Evolutionary conservation across 2,797 vertebrate species (phyloP), one percentile per base, ranked within the genome.

Genomic region (Eospalax fontanierii): DNA sequence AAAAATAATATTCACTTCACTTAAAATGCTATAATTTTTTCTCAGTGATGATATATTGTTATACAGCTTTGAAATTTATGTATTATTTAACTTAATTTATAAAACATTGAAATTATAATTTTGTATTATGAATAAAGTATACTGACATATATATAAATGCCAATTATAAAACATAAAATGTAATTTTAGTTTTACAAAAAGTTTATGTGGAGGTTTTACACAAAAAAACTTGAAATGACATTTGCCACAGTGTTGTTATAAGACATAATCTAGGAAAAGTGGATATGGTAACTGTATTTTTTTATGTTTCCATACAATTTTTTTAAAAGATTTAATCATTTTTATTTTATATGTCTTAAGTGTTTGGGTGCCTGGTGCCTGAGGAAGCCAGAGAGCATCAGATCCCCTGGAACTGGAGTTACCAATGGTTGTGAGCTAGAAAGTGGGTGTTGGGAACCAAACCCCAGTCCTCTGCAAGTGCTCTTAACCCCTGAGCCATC

Each of bases 21-120:
- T 79, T 86, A 33, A 24, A 87, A 70, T 85, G 33, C 91, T 87
- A 88, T 1, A 86, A 57, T 28, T 84, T 81, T 94, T 94, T 3
- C 76, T 2, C n/a, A 3, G 18, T 75, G 18, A 74, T 76, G 22
- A 74, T 76, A 26, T 76, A 43, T 80, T 87, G 19, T 71, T 86
- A 57, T 81, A 38, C 35, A 96, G 75, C 33, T 61, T 91, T 68
- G 50, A 94, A 85, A 84, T 84, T 57, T 93, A 10, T 89, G 2
- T 88, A 61, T 54, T 24, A 28, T 73, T 9, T 84, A 92, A 38
- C 18, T 65, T 75, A 50, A 50, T 89, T 86, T 61, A 16, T 73
- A 4, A 71, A 89, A 79, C 35, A 40, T 38, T 87, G 28, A 87
- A 78, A 91, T 94, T 33, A 73, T 54, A 91, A 7, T 92, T 79